phyloP scores from a whole-genome alignment of 2,113 vertebrate genomes.

The Turdus rufiventris region DNA sequence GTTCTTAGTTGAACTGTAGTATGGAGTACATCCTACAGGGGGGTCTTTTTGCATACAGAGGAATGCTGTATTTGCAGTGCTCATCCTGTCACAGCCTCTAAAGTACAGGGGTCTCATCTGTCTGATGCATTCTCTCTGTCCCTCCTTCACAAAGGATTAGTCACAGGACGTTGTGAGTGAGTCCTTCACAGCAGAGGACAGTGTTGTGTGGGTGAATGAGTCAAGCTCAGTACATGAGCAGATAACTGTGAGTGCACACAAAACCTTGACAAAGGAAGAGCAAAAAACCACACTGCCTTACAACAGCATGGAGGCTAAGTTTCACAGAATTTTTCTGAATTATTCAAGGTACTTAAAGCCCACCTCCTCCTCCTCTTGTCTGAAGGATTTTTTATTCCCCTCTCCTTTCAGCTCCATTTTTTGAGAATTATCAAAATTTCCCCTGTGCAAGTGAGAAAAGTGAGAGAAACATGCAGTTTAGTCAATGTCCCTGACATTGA shows the following conservation, averaged over 20 bases:
- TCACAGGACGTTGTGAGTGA: not conserved
- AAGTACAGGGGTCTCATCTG: not conserved
- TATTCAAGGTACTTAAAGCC: not conserved
- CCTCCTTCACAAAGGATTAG: not conserved
- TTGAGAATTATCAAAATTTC: not conserved
- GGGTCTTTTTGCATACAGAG: not conserved
- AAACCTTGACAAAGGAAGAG: not conserved
- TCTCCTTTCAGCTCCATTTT: not conserved
- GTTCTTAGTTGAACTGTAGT: not conserved
- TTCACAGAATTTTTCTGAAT: not conserved
- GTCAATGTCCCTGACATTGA: not conserved
- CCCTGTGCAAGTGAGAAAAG: not conserved
- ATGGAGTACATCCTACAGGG: not conserved
- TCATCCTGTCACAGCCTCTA: not conserved
- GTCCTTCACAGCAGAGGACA: not conserved
- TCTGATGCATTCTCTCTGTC: not conserved
- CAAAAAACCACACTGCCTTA: not conserved
- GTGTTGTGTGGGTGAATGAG: not conserved
- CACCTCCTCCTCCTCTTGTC: not conserved
- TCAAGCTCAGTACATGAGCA: not conserved
- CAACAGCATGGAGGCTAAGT: not conserved
- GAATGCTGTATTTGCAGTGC: not conserved
- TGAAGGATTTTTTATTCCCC: not conserved
- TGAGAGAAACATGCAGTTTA: not conserved
- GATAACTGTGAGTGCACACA: not conserved